A percentile compares a stretch with the other conserved stretches of the same genome.
Evolutionary conservation across 2,113 vertebrate genomes (phyloP).

Genomic region (Sus scrofa): DNA sequence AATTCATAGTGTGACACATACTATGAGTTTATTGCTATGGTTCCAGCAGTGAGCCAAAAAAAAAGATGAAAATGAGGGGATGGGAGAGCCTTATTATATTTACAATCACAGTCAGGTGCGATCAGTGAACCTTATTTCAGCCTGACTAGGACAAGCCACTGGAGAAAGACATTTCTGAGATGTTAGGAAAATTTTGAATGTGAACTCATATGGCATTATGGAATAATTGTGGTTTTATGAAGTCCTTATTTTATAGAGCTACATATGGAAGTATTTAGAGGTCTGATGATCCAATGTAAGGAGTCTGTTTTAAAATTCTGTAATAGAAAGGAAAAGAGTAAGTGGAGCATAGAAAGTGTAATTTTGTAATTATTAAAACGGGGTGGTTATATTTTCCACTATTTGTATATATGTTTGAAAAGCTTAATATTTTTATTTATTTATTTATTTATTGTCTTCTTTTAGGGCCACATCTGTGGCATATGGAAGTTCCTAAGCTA

Average conservation of each 20-base stretch:
- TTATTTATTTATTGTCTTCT: no score
- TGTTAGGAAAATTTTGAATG: slow-evolving; percentile 16
- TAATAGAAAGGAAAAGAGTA: slow-evolving; percentile 38
- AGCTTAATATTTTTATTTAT: neutral
- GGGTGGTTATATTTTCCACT: neutral
- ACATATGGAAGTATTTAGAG: neutral
- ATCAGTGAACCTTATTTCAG: neutral
- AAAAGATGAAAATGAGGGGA: neutral
- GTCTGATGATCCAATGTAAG: neutral
- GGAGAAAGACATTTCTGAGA: slow-evolving; percentile 47
- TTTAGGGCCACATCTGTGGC: no score
- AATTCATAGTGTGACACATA: neutral
- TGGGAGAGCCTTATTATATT: neutral
- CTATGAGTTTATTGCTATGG: neutral
- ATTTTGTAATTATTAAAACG: slow-evolving; percentile 25
- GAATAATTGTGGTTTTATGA: slow-evolving; percentile 6
- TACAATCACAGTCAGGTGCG: neutral
- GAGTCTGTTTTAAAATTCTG: slow-evolving; percentile 15
- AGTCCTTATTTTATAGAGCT: slow-evolving; percentile 49
- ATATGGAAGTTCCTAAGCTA: no score
- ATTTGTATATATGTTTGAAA: neutral
- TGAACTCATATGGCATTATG: slow-evolving; percentile 13
- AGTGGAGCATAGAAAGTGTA: neutral
- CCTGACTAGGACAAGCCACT: neutral
- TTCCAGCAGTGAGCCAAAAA: slow-evolving; percentile 17